Percentiles rank a stretch among this genome's conserved stretches.
Conservation (phyloP, 1,140 invertebrate species). For the Diorhabda carinulata region DNA sequence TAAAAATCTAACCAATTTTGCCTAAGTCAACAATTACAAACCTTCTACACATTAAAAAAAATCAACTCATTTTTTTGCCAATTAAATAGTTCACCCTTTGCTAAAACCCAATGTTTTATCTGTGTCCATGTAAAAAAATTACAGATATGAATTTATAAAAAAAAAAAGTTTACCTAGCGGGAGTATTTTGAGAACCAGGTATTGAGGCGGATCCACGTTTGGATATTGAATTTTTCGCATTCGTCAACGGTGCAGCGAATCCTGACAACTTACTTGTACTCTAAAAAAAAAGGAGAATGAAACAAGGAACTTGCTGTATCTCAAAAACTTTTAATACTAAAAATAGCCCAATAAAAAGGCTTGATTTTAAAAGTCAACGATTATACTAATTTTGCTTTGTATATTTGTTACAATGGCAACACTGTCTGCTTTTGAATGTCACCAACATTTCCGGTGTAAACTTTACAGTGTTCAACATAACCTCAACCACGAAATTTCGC, state of each 20-base stretch:
- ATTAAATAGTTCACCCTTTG: too few species aligned
- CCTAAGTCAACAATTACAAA: conserved; percentile 26
- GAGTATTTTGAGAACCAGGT: conserved; percentile 40
- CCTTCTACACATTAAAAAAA: conserved; percentile 32
- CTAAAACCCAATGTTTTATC: too few species aligned
- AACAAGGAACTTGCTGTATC: conserved; percentile 1
- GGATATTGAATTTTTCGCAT: conserved; percentile 43
- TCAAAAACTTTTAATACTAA: too few species aligned
- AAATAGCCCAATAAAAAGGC: too few species aligned
- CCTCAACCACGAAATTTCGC: too few species aligned
- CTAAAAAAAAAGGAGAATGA: conserved; percentile 34
- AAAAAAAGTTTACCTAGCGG: conserved; percentile 43
- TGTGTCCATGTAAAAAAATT: not conserved
- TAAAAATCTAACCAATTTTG: conserved; percentile 29
- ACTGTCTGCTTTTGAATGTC: too few species aligned
- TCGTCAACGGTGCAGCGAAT: conserved; percentile 42
- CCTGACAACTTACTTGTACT: conserved; percentile 41
- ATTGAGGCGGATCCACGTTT: conserved; percentile 48
- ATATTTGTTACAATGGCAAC: too few species aligned
- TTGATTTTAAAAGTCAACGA: too few species aligned
- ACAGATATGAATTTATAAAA: not conserved
- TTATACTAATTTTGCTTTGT: too few species aligned
- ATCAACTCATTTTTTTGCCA: not conserved
- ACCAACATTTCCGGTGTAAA: too few species aligned
- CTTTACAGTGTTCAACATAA: too few species aligned